phyloP scores from a whole-genome alignment of 35 echinoderm and acorn worm species.

The Patiria miniata region DNA sequence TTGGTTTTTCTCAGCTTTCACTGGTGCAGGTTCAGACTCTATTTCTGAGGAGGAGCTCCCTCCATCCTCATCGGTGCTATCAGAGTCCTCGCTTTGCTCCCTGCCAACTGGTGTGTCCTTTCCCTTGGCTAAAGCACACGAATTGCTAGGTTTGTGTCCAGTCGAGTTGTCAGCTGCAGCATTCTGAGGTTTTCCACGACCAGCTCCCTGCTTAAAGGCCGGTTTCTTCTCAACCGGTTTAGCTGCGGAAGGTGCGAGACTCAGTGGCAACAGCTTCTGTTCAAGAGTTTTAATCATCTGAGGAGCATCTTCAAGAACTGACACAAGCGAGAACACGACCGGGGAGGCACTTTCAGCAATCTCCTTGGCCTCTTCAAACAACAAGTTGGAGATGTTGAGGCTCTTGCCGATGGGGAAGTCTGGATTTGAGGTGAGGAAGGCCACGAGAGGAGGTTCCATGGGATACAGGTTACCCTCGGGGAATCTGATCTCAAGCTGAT shows the following conservation, averaged over 20 bases:
- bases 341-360: constrained; percentile 44
- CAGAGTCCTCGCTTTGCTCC: background rate
- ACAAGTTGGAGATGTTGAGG: constrained; percentile 55
- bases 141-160: background rate
- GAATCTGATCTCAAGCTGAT: constrained; percentile 63
- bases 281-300: constrained; percentile 44
- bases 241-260: background rate
- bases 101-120: background rate
- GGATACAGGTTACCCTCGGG: constrained; percentile 56
- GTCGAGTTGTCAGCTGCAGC: background rate
- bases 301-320: constrained; percentile 53
- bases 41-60: background rate
- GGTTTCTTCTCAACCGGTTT: background rate
- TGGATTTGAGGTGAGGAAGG: constrained; percentile 44
- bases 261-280: constrained; percentile 31
- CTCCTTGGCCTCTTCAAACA: constrained; percentile 37
- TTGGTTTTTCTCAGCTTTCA: constrained; percentile 35
- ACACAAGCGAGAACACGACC: constrained; percentile 55
- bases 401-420: constrained; percentile 54
- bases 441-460: constrained; percentile 54
- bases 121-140: background rate
- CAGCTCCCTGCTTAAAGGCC: background rate
- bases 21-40: background rate
- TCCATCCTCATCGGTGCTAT: constrained; percentile 17
- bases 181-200: constrained; percentile 1